Conservation (phyloP, 2,888 invertebrate genomes). For the Amiota communis region DNA sequence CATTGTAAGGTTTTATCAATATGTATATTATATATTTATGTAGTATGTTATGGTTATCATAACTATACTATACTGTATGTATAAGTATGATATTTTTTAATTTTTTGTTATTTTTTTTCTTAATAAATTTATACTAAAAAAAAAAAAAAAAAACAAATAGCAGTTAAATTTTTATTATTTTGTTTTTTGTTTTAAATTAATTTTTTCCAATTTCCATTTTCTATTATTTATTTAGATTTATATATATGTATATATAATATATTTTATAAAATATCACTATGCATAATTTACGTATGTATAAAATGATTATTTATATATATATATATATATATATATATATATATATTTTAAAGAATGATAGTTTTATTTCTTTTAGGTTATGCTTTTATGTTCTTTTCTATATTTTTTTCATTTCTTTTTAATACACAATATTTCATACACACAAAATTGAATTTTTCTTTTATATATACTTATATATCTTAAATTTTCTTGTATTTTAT, state of each 20-base stretch:
- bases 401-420: slow-evolving; percentile 4
- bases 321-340: slow-evolving; percentile 2
- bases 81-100: too few relatives aligned
- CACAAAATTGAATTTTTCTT: neutral
- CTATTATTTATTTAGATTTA: too few relatives aligned
- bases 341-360: slow-evolving; percentile 2
- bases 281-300: slow-evolving; percentile 20
- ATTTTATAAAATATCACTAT: slow-evolving; percentile 26
- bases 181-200: neutral
- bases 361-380: neutral
- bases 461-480: too few relatives aligned
- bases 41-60: too few relatives aligned
- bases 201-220: neutral
- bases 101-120: neutral
- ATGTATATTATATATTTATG: too few relatives aligned
- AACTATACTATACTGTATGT: too few relatives aligned
- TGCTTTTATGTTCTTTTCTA: neutral
- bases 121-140: slow-evolving; percentile 4
- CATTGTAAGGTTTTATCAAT: too few relatives aligned
- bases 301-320: slow-evolving; percentile 19
- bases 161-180: neutral
- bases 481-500: neutral
- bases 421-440: neutral
- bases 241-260: too few relatives aligned
- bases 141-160: neutral